These are phyloP conservation scores for Neostethus bicornis DNA, from an alignment of 2,797 vertebrate genomes.

Conservation along the genomic window DNA sequence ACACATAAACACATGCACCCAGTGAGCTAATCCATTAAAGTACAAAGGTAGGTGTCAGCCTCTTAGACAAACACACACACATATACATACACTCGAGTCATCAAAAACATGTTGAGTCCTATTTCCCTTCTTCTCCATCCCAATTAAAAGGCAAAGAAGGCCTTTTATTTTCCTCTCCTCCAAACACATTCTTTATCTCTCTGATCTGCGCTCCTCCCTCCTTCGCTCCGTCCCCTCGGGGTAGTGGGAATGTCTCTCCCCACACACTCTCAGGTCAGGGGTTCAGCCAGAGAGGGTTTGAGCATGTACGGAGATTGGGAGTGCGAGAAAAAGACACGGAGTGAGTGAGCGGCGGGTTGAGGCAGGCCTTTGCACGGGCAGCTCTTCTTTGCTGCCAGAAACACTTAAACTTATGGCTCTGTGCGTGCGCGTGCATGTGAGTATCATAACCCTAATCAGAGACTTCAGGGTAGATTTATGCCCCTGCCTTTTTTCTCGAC, in stretches of 20 bases:
- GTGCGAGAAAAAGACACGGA: conserved; percentile 41
- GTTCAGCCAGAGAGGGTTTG: conserved; percentile 76
- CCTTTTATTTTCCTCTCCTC: conserved; percentile 72
- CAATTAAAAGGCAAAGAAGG: conserved; percentile 81
- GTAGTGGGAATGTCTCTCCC: conserved; percentile 77
- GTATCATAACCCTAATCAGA: conserved; percentile 76
- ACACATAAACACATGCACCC: conserved; percentile 63
- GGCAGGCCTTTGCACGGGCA: conserved; percentile 71
- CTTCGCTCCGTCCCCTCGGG: conserved; percentile 64
- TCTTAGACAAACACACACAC: conserved; percentile 64
- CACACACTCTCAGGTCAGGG: conserved; percentile 78
- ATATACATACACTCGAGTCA: conserved; percentile 57
- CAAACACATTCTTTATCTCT: conserved; percentile 80
- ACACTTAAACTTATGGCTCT: conserved; percentile 74
- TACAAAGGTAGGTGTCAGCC: conserved; percentile 71
- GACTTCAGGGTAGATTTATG: conserved; percentile 82
- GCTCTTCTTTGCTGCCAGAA: conserved; percentile 76
- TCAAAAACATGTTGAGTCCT: conserved; percentile 82
- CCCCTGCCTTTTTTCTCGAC: conserved; percentile 77
- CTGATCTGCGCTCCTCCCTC: conserved; percentile 71
- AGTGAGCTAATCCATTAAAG: conserved; percentile 74
- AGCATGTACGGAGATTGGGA: conserved; percentile 54
- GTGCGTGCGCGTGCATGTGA: conserved; percentile 45
- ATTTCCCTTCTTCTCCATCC: conserved; percentile 74
- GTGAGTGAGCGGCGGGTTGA: conserved; percentile 63